phyloP scores from a whole-genome alignment of 2,888 invertebrate genomes.

The Xiphydria camelus region DNA sequence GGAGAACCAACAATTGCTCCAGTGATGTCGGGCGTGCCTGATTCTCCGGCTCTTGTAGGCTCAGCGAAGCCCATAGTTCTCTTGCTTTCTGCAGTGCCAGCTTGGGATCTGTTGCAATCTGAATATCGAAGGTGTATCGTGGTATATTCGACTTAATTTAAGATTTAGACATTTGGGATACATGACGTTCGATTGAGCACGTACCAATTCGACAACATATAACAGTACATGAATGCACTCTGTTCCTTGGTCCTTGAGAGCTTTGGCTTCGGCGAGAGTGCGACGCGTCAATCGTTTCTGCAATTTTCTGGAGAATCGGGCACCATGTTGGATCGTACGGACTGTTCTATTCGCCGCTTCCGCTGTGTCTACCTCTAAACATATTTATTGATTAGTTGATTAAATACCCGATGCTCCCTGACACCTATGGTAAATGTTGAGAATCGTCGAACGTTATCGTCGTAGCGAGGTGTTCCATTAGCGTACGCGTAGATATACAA shows the following conservation, averaged over 20 bases:
- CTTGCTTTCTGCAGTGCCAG: constrained; percentile 74
- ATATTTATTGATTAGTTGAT: background rate
- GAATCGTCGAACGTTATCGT: no score
- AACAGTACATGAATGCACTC: constrained; percentile 76
- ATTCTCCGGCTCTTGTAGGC: constrained; percentile 81
- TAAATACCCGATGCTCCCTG: no score
- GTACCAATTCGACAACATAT: constrained; percentile 79
- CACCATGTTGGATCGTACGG: constrained; percentile 79
- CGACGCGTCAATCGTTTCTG: constrained; percentile 76
- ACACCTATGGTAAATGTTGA: no score
- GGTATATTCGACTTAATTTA: background rate
- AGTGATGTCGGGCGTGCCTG: constrained; percentile 78
- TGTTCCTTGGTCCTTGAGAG: constrained; percentile 75
- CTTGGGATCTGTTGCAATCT: constrained; percentile 80
- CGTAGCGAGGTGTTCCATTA: no score
- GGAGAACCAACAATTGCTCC: constrained; percentile 75
- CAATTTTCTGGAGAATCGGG: constrained; percentile 75
- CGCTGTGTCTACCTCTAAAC: constrained; percentile 39
- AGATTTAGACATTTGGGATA: background rate
- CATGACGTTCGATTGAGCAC: constrained; percentile 25
- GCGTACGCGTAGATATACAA: no score
- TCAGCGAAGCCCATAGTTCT: constrained; percentile 71
- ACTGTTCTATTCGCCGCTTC: constrained; percentile 65
- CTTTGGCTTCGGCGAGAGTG: constrained; percentile 78
- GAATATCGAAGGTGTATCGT: constrained; percentile 21